Conservation (phyloP, 2,113 vertebrate genomes). For the Pyxicephalus adspersus region DNA sequence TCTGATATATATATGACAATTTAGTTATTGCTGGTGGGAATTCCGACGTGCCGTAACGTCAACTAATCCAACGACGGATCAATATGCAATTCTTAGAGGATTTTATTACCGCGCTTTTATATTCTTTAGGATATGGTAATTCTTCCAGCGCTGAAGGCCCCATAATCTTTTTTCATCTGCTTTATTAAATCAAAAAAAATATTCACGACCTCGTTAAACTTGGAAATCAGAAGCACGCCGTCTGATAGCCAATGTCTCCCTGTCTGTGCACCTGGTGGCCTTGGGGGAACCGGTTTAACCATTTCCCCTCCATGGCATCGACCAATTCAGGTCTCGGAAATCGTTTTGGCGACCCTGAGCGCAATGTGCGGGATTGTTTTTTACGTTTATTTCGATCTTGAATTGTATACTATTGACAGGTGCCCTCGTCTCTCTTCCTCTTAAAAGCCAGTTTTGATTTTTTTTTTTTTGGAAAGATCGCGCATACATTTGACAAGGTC, state of each 20-base stretch:
- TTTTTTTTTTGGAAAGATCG: neutral
- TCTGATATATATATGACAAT: constrained; percentile 36
- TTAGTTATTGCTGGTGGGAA: constrained; percentile 41
- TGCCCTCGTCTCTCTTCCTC: constrained; percentile 49
- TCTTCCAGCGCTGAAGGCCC: neutral
- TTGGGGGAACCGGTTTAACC: constrained; percentile 58
- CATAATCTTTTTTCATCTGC: neutral
- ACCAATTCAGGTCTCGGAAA: constrained; percentile 60
- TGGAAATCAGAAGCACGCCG: constrained; percentile 61
- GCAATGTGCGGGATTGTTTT: constrained; percentile 56
- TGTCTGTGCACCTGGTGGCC: constrained; percentile 62
- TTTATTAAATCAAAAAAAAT: constrained; percentile 49
- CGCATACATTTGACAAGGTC: constrained; percentile 60
- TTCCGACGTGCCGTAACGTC: constrained; percentile 9
- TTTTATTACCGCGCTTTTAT: constrained; percentile 28
- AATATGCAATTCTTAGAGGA: constrained; percentile 34
- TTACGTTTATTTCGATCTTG: constrained; percentile 50
- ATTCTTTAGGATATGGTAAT: constrained; percentile 45
- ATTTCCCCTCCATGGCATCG: constrained; percentile 64
- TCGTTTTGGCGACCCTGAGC: constrained; percentile 48
- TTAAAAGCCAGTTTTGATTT: constrained; percentile 59
- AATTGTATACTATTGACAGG: constrained; percentile 63
- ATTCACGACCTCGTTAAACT: constrained; percentile 68
- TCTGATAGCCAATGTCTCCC: constrained; percentile 61
- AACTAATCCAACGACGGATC: constrained; percentile 11